These are phyloP conservation scores for Pseudoatta argentina DNA, from an alignment of 1,140 invertebrate genomes.

Conservation along the genomic window DNA sequence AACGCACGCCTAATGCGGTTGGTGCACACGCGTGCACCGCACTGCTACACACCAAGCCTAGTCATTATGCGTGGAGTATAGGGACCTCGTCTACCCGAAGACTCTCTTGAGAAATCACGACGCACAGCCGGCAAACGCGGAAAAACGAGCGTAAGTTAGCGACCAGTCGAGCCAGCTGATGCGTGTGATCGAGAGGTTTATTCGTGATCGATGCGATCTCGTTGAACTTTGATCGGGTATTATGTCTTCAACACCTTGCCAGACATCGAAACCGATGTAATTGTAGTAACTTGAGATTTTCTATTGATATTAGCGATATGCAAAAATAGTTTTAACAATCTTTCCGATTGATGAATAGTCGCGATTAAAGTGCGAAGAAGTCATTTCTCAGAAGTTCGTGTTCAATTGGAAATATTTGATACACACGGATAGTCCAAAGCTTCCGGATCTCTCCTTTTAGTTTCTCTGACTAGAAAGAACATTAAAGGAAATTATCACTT, in stretches of 20 bases:
- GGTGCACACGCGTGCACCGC: conserved; percentile 40
- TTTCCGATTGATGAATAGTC: conserved; percentile 11
- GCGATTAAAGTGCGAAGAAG: background rate
- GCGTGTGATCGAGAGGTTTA: conserved; percentile 16
- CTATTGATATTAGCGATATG: conserved; percentile 2
- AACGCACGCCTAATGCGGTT: conserved; percentile 71
- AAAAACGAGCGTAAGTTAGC: background rate
- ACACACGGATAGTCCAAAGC: background rate
- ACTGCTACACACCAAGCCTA: conserved; percentile 22
- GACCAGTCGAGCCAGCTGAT: background rate
- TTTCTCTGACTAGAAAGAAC: background rate
- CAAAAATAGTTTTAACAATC: background rate
- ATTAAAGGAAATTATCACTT: background rate
- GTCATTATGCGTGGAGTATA: background rate
- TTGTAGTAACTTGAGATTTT: conserved; percentile 10
- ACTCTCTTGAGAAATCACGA: conserved; percentile 9
- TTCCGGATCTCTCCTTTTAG: background rate
- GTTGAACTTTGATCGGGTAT: conserved; percentile 58
- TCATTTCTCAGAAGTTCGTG: background rate
- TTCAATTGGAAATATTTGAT: background rate
- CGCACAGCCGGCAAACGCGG: background rate
- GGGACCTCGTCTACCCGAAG: background rate
- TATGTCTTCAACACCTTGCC: background rate
- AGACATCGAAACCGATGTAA: conserved; percentile 33
- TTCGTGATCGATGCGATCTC: conserved; percentile 60